Evolutionary conservation across 2,113 vertebrate genomes (phyloP).

Genomic region (Callipepla squamata): DNA sequence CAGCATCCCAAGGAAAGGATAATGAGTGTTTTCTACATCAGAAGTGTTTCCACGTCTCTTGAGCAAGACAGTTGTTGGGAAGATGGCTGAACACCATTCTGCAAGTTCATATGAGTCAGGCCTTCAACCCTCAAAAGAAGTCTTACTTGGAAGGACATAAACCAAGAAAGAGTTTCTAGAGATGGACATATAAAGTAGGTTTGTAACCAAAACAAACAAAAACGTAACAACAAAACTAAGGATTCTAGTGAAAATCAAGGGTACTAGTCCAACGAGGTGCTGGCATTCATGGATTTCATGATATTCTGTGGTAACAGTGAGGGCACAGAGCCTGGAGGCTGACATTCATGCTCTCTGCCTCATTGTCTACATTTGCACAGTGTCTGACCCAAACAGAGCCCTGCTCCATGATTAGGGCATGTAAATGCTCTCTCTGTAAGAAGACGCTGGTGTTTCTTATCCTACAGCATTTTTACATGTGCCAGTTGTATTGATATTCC

Average conservation of each 20-base stretch:
- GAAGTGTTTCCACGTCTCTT: neutral
- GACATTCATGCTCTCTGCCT: neutral
- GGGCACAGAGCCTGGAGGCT: neutral
- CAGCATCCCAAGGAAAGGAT: neutral
- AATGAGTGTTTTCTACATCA: neutral
- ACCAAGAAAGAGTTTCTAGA: neutral
- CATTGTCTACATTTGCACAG: neutral
- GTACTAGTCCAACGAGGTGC: neutral
- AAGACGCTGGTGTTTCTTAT: neutral
- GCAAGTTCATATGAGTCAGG: neutral
- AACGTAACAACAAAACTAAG: no score
- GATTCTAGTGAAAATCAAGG: neutral
- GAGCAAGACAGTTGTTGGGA: neutral
- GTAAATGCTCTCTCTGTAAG: neutral
- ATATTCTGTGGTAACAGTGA: neutral
- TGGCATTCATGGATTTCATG: neutral
- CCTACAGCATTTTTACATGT: neutral
- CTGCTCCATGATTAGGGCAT: neutral
- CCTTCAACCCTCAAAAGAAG: neutral
- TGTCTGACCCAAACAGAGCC: neutral
- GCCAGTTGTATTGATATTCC: neutral
- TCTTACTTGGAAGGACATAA: neutral
- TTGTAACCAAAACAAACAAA: neutral
- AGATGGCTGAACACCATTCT: neutral
- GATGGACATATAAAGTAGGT: neutral